Conservation (phyloP, 2,797 vertebrate species). For the Anas georgica region DNA sequence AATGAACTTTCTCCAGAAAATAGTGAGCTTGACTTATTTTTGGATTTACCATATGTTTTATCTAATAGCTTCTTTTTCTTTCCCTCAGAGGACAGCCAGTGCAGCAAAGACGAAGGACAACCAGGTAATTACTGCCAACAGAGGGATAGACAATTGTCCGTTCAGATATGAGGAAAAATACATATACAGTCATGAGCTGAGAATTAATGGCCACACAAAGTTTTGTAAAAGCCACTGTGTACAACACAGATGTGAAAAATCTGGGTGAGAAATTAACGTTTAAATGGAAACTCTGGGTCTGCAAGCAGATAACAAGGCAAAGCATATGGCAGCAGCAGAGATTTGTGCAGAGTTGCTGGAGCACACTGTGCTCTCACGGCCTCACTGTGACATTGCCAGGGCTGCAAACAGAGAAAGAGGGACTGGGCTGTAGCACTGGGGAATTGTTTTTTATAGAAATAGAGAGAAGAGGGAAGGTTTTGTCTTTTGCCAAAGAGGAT, state of each 20-base stretch:
- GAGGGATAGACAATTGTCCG: neutral
- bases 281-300: neutral
- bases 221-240: neutral
- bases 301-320: neutral
- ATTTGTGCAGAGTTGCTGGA: neutral
- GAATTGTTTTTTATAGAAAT: neutral
- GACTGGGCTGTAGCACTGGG: neutral
- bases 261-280: neutral
- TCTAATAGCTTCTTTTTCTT: neutral
- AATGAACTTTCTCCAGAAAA: neutral
- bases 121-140: conserved; percentile 46
- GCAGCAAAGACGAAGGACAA: neutral
- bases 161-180: neutral
- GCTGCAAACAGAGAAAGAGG: neutral
- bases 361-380: neutral
- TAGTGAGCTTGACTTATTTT: rapidly evolving
- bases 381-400: neutral
- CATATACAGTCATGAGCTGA: neutral
- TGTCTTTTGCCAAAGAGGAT: neutral
- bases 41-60: neutral
- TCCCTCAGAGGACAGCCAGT: conserved; percentile 12
- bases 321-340: neutral
- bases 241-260: neutral
- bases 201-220: neutral
- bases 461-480: neutral